Conservation (phyloP, 2,113 vertebrate species). For the Okapia johnstoni region DNA sequence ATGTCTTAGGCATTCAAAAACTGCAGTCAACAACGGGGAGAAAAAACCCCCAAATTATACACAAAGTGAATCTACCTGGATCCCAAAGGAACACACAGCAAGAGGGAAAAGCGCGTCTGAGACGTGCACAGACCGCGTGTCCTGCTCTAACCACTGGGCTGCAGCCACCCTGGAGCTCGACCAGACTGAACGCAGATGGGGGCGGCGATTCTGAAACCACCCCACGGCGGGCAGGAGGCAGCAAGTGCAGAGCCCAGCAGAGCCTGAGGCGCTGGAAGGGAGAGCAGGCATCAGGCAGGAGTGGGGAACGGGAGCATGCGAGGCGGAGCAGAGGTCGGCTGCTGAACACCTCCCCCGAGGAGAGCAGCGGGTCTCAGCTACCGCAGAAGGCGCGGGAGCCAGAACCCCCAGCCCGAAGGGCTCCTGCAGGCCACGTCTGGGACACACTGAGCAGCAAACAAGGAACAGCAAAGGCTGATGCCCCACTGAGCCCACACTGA, state of each 20-base stretch:
- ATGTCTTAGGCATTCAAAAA: neutral
- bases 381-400: neutral
- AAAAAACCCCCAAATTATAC: neutral
- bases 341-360: neutral
- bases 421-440: neutral
- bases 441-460: neutral
- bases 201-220: too few relatives aligned
- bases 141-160: neutral
- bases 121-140: neutral
- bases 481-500: neutral
- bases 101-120: neutral
- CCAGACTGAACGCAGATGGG: accelerated
- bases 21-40: neutral
- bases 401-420: neutral
- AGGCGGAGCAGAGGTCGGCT: neutral
- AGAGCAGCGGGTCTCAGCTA: neutral
- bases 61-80: neutral
- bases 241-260: neutral
- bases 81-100: neutral
- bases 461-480: neutral
- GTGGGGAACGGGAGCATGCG: accelerated
- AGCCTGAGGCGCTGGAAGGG: neutral
- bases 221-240: neutral
- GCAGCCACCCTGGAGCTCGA: neutral
- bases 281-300: neutral